phyloP scores from a whole-genome alignment of 2,888 invertebrate species.

The Temnothorax unifasciatus region DNA sequence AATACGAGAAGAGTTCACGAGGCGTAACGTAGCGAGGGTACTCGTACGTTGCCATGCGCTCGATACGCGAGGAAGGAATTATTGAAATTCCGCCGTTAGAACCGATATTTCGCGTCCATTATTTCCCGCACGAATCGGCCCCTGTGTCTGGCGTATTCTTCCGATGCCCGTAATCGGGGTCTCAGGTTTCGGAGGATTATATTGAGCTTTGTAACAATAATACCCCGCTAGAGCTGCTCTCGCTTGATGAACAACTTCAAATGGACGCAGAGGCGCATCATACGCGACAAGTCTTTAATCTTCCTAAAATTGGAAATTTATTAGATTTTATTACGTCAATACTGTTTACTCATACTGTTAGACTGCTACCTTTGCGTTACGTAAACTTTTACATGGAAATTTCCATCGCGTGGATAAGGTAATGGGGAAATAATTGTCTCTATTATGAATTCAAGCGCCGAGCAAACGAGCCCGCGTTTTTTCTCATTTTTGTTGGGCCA shows the following conservation, averaged over 20 bases:
- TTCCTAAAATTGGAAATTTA: neutral
- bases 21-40: conserved; percentile 50
- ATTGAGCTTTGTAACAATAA: conserved; percentile 21
- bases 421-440: conserved; percentile 80
- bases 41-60: conserved; percentile 31
- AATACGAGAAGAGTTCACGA: conserved; percentile 55
- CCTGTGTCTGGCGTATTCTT: conserved; percentile 45
- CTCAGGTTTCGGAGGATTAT: conserved; percentile 60
- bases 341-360: neutral
- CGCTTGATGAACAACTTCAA: conserved; percentile 13
- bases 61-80: conserved; percentile 54
- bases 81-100: conserved; percentile 62
- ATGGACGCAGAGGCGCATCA: neutral
- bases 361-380: neutral
- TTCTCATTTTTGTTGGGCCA: conserved; percentile 55
- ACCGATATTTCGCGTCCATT: conserved; percentile 63
- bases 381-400: neutral
- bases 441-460: conserved; percentile 75
- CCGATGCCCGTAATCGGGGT: conserved; percentile 63
- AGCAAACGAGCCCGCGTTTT: neutral
- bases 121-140: conserved; percentile 42
- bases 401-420: conserved; percentile 27
- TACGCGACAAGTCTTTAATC: neutral
- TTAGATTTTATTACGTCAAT: conserved; percentile 4
- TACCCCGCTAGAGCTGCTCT: neutral